These are phyloP conservation scores for Standfussiana lucernea DNA, from an alignment of 2,888 invertebrate genomes.

Conservation along the genomic window DNA sequence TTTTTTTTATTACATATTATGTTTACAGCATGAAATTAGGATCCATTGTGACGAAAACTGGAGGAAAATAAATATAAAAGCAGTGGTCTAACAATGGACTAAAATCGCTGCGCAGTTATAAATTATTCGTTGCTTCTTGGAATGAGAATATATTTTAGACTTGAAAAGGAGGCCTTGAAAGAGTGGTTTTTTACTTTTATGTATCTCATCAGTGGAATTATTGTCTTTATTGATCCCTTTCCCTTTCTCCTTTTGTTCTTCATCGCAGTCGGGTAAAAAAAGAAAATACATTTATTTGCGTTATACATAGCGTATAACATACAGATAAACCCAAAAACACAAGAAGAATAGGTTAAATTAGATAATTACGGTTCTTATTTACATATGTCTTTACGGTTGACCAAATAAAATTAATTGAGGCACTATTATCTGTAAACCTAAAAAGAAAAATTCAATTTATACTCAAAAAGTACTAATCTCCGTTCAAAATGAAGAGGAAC, in stretches of 20 bases:
- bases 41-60: not conserved
- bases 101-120: not conserved
- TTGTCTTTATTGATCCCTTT: not conserved
- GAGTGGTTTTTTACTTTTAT: not conserved
- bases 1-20: not conserved
- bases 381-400: not conserved
- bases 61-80: not conserved
- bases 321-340: not conserved
- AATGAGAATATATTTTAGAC: not conserved
- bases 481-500: not conserved
- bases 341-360: not conserved
- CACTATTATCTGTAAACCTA: no score
- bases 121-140: not conserved
- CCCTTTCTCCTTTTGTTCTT: no score
- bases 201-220: not conserved
- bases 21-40: not conserved
- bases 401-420: not conserved
- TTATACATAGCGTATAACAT: not conserved
- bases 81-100: not conserved
- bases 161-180: not conserved
- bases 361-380: not conserved
- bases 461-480: not conserved
- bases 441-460: not conserved
- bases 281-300: not conserved
- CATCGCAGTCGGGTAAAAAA: no score